Evolutionary conservation across 2,888 invertebrate species (phyloP), one percentile per base, ranked within the genome.

Genomic region (Dynastes hyllus): DNA sequence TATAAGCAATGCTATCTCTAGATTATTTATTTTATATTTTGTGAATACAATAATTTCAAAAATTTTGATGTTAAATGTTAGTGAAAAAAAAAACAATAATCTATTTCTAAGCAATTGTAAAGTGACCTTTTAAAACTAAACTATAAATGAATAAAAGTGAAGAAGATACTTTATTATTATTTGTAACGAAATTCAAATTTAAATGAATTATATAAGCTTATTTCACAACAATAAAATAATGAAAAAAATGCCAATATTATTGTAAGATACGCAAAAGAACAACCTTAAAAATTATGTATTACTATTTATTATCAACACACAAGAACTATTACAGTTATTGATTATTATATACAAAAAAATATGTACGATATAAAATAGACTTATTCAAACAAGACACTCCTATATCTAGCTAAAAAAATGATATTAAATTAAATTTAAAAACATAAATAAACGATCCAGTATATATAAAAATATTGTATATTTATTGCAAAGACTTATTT

Each of bases 191-290:
- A 13, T 29, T 66, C 37, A 66, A n/a, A 37, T 32, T 32, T 40
- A 66, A 66, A 66, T 40, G 40, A 66, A 40, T 45, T 37, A 40
- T 13, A 16, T 16, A 66, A 13, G 13, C 32, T n/a, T 65, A 65
- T 6, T 53, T 16, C 9, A n/a, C 53, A 53, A n/a, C 11, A 40
- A 50, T 50, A 69, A 69, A 51, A 69, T 51, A 69, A 51, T 4
- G 45, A 66, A 40, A n/a, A 51, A 51, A 27, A 69, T 29, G 51
- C 69, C 69, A 69, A 69, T 69, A 51, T 9, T 66, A 66, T 66
- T 66, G 66, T 66, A 66, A 66, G 66, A 66, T 66, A 66, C n/a
- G 55, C 55, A 55, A 16, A 22, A n/a, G n/a, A 6, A 16, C 6
- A 6, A 37, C 32, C 32, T 8, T 8, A 55, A 55, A 16, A 6